These are phyloP conservation scores for Ernsta delagoae DNA, from an alignment of 2,888 invertebrate species.

Conservation along the genomic window DNA sequence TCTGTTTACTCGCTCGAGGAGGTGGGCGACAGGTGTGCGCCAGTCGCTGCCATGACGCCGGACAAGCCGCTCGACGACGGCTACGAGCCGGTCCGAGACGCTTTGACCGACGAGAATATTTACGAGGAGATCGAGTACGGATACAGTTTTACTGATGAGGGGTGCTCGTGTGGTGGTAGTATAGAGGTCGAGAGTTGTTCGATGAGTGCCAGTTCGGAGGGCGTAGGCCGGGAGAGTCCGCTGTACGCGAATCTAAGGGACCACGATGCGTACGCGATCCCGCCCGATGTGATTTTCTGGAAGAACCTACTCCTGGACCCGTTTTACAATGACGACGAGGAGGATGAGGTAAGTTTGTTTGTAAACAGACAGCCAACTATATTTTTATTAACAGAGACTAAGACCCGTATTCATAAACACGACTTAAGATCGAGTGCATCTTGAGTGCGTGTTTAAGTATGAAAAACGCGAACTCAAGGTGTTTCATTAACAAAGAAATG, in stretches of 20 bases:
- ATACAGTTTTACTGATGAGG: conserved; percentile 73
- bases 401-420: too few relatives aligned
- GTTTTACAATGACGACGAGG: conserved; percentile 82
- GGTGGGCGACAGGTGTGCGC: conserved; percentile 78
- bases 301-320: conserved; percentile 78
- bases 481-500: too few relatives aligned
- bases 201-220: conserved; percentile 75
- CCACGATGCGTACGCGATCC: conserved; percentile 75
- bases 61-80: conserved; percentile 76
- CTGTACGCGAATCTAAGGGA: conserved; percentile 78
- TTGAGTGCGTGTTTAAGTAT: too few relatives aligned
- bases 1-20: conserved; percentile 72
- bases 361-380: background rate
- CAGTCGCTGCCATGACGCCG: conserved; percentile 77
- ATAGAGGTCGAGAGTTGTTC: conserved; percentile 78
- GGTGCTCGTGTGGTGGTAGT: conserved; percentile 77
- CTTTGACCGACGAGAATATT: conserved; percentile 75
- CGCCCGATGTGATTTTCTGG: conserved; percentile 83
- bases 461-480: too few relatives aligned
- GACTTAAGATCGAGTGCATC: too few relatives aligned
- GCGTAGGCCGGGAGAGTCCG: conserved; percentile 74
- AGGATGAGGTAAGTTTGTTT: conserved; percentile 75
- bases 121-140: conserved; percentile 80
- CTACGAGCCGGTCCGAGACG: conserved; percentile 78
- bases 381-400: too few relatives aligned